Base-by-base conservation (phyloP, 1,140 invertebrate species). In the Brachionus manjavacas region DNA sequence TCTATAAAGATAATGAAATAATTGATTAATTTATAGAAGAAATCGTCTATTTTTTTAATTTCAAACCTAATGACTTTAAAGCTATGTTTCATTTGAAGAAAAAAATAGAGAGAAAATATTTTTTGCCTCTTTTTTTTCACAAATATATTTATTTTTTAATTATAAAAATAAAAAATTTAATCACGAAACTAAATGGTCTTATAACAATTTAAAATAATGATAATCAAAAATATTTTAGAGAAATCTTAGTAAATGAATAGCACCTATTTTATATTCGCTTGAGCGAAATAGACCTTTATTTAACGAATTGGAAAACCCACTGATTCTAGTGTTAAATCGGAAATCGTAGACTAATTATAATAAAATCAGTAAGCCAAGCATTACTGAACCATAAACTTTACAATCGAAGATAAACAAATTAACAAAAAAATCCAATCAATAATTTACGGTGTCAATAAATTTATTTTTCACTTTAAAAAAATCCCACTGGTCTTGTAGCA, bases 181-280 rank as follows among this genome's bases (percentile, higher is more conserved):
- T 49, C 14, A 55, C 16, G 12, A 55, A 55, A 55, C 14, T 55
- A 23, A 16, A 60, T 60, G 20, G 16, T 60, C 16, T 60, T 60
- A 20, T 60, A 60, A 60, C 16, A 16, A 60, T 60, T 23, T 60
- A 20, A 60, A 8, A 60, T 46, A 46, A 46, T 35, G 31, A 46
- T 46, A n/a, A 46, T 60, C 52, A 60, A 9, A 60, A 60, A 60
- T 23, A 60, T 1, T 8, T 60, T 20, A 9, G 52, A 60, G 4
- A 60, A 20, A 60, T 60, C 16, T 9, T 9, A 60, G 16, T 23
- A 1, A 60, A 60, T 60, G 52, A 60, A 60, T 60, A 60, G 52
- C 52, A 60, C 52, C 52, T 60, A 60, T 60, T 60, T 60, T 60
- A 60, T 60, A 60, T 60, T 60, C 52, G 52, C 52, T 60, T 60